phyloP scores from a whole-genome alignment of 2,888 invertebrate species.

The Troilus luridus region DNA sequence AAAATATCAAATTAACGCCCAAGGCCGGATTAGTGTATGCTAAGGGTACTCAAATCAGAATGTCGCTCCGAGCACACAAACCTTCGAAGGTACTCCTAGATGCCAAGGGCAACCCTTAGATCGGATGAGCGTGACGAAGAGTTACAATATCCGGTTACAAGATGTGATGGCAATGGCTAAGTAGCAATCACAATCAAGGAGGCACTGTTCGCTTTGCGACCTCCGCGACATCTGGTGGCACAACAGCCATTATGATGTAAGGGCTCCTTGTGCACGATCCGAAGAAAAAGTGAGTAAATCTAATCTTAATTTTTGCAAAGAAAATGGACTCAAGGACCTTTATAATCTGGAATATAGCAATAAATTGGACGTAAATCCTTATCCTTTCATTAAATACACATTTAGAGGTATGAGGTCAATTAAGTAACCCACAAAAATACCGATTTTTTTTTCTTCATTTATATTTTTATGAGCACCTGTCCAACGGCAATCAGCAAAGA shows the following conservation, averaged over 20 bases:
- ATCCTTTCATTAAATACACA: no score
- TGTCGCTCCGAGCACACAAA: not conserved
- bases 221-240: conserved; percentile 29
- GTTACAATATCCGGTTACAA: conserved; percentile 36
- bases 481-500: no score
- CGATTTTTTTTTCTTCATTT: no score
- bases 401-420: not conserved
- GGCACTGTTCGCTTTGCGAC: not conserved
- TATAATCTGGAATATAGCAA: not conserved
- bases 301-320: not conserved
- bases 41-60: not conserved
- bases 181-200: conserved; percentile 28
- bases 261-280: not conserved
- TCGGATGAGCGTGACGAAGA: not conserved
- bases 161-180: not conserved
- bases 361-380: not conserved
- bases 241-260: conserved; percentile 20
- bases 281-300: not conserved
- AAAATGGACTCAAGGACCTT: not conserved
- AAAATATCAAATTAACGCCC: not conserved
- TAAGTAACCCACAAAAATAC: no score
- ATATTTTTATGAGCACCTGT: no score
- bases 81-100: not conserved
- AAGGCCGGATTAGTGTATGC: not conserved
- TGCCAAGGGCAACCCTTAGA: not conserved